Evolutionary conservation across 2,113 vertebrate species (phyloP), one percentile per base, ranked within the genome.

Genomic region (Prinia subflava): DNA sequence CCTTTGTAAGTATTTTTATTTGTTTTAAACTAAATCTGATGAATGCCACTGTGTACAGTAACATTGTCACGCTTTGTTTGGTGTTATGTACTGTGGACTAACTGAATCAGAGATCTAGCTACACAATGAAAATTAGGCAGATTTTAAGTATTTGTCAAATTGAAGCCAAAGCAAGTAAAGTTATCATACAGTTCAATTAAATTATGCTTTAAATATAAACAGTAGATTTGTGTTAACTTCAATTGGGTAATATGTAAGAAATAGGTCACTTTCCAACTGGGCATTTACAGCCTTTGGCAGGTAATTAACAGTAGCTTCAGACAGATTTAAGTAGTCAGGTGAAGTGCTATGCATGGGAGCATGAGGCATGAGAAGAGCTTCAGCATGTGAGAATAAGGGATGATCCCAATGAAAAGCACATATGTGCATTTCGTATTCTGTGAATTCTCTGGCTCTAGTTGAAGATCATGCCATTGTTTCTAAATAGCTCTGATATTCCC

Each of bases 391-490:
- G 23, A 62, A 35, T 44, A 27, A 27, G 30, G 35, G 28, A 69
- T 69, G 67, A 71, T 89, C 35, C 17, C 87, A 73, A 46, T 53
- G 82, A 88, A 83, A 79, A 91, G 20, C 78, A 76, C 75, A 83
- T 92, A 87, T 86, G 28, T 93, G 57, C 57, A 13, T 85, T 88
- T 83, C 42, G 13, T 68, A 73, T 83, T 84, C 46, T 90, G 59
- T 94, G 47, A 92, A 62, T 95, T 87, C 60, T 23, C 84, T 93
- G 90, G n/a, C 78, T 91, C 8, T 65, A 35, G 50, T 2, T 83
- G n/a, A 44, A 73, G 49, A 90, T 88, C 42, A 27, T 82, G 82
- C 79, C 75, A 92, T 95, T 93, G 88, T 94, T 94, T 96, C 88
- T 86, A 53, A 93, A 65, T 2, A 83, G 37, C 70, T 83, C 73